Base-by-base conservation (phyloP, 1,140 invertebrate species). In the Apocrypta bakeri region DNA sequence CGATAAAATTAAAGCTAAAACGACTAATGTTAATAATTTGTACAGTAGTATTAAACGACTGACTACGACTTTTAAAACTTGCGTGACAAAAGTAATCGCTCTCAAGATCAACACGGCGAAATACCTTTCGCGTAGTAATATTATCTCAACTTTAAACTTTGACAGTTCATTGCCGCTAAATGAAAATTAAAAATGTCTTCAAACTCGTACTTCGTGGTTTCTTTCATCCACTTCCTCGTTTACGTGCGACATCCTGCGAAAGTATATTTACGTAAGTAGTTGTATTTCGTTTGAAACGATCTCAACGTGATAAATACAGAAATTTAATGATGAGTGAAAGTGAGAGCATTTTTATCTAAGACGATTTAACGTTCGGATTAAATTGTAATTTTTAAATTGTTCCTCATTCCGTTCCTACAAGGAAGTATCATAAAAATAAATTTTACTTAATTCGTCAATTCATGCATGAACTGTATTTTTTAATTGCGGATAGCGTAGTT, bases 251-350 rank as follows among this genome's bases (percentile, higher is more conserved):
- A 77, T 68, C 31, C 29, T n/a, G 48, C 63, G 21, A 17, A 66
- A 1, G 33, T 27, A 42, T 66, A 48, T 8, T 25, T 17, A 56
- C 17, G 24, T 1, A 9, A 9, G 24, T 25, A 2, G 25, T 33
- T 17, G 75, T 76, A 64, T 24, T 48, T 78, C 37, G 24, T 25
- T 6, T 7, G 37, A 4, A 9, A 63, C 25, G 69, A 79, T 79
- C 78, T 79, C 72, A 64, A 24, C 69, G 64, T 56, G 56, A 24
- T 1, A 1, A 48, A 74, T 42, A 74, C 33, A 66, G 73, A 64
- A 64, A 63, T 63, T 31, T 33, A 29, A 2, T 1, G 17, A 14
- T 9, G 17, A 24, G 1, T 8, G n/a, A 63, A 31, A 74, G 79
- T 11, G 69, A 73, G 64, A 73, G 31, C 25, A 79, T n/a, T 73